Base-by-base conservation (phyloP, 2,888 invertebrate species). In the Volucella zonaria region DNA sequence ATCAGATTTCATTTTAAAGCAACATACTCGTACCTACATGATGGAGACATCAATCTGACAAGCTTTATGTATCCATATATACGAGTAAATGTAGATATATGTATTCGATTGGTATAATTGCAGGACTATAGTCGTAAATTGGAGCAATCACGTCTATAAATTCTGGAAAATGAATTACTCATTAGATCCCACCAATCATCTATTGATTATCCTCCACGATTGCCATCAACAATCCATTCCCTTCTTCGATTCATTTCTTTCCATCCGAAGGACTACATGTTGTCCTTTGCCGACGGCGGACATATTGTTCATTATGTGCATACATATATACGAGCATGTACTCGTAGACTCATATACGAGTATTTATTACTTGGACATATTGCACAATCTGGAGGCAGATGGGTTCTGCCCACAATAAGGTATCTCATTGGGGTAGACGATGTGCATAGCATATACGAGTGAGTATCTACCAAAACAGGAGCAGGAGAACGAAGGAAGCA, bases 181-280 rank as follows among this genome's bases (percentile, higher is more conserved):
- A 79, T 83, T 83, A 83, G 83, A 80, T 40, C 61, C 70, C 70
- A 83, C 68, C 75, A 75, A 80, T 83, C 80, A 75, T 75, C 83
- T 49, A 83, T 83, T 71, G 83, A 80, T 83, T 80, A 83, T 83
- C 83, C 80, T 75, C 70, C 67, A 75, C 42, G 66, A 77, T 77
- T 56, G 42, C 38, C 49, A 75, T 42, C 61, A 47, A 64, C 2
- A 14, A 14, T 49, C 49, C 45, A 23, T 9, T 52, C 71, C 40
- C 58, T 66, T 12, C 49, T 12, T 14, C 56, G 62, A 74, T 73
- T 66, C 23, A n/a, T n/a, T 51, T 43, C 31, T 45, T 47, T 49
- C 38, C 47, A 47, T 67, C 59, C 12, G 15, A 15, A 51, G 14
- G 8, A 12, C 38, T 64, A 56, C 56, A 51, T 78, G 56, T 38